Base-by-base conservation (phyloP, 2,888 invertebrate genomes). In the Philereme vetulata region DNA sequence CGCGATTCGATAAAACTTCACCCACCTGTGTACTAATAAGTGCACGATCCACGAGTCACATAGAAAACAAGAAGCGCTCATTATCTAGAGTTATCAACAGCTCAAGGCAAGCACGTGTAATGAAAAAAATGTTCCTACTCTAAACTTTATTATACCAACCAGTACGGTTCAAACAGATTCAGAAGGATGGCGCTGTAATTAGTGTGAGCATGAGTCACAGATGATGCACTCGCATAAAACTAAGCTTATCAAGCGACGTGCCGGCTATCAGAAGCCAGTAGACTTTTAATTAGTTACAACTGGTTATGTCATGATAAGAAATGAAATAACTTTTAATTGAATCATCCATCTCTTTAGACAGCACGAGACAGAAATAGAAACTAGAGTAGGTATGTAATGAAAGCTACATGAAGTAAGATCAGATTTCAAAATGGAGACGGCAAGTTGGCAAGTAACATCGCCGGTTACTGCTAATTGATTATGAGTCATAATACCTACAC, bases 71-170 rank as follows among this genome's bases (percentile, higher is more conserved):
- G 70, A 71, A 70, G 66, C 70, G 74, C 70, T 77, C 76, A 80
- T 78, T 77, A 81, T 79, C 62, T 64, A 66, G 67, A 72, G 74
- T 82, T 79, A 80, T 81, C 81, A 76, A 81, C 74, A 68, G 70
- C 73, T 72, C 81, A 79, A 84, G 79, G 80, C 77, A 72, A 82
- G 74, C 85, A 85, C 85, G 85, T 85, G 70, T 59, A 2, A 21
- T 35, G 45, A 45, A 44, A 38, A 51, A 51, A 59, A 52, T 44
- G 10, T 57, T 40, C 43, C 56, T 4, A 56, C 47, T 51, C 40
- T 49, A 43, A 54, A 62, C 66, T 57, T 45, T 70, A 66, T 57
- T 45, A n/a, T n/a, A 56, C 61, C 4, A 35, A 11, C 60, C 51
- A 46, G 52, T 52, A 70, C 44, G 59, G 65, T 65, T 35, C 48